Percentiles rank a stretch among this genome's conserved stretches.
Evolutionary conservation across 1,140 invertebrate genomes (phyloP).

Genomic region (Tyrophagus putrescentiae): DNA sequence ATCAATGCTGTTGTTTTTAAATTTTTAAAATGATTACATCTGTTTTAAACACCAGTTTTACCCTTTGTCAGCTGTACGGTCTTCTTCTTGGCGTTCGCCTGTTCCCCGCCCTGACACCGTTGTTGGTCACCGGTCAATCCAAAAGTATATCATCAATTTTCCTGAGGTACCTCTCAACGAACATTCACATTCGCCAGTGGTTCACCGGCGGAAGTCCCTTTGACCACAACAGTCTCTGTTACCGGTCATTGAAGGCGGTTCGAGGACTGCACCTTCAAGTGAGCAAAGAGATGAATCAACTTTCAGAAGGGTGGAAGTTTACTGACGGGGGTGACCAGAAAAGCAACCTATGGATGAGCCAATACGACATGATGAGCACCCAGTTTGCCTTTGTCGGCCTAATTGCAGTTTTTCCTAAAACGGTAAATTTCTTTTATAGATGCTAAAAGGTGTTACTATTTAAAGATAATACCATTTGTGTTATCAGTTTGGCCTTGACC

Average conservation of each 20-base stretch:
- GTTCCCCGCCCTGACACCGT: slow-evolving; percentile 15
- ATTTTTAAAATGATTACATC: too few relatives aligned
- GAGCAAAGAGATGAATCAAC: slow-evolving; percentile 12
- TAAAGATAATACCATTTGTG: too few relatives aligned
- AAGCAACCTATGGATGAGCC: not conserved
- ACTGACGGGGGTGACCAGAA: slow-evolving; percentile 30
- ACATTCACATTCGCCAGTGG: slow-evolving; percentile 21
- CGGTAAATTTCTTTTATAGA: too few relatives aligned
- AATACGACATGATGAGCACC: slow-evolving; percentile 3
- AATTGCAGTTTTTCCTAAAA: slow-evolving; percentile 29
- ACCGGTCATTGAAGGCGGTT: slow-evolving; percentile 15
- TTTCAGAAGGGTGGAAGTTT: not conserved
- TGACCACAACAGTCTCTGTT: slow-evolving; percentile 7
- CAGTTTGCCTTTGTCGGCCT: slow-evolving; percentile 31
- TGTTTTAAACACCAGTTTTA: too few relatives aligned
- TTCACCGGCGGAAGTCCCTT: slow-evolving; percentile 18
- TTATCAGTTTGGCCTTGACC: too few relatives aligned
- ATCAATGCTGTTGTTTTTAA: too few relatives aligned
- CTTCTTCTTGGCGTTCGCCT: too few relatives aligned
- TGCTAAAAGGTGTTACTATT: too few relatives aligned
- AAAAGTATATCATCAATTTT: slow-evolving; percentile 12
- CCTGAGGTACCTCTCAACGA: slow-evolving; percentile 17
- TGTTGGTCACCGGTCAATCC: slow-evolving; percentile 15
- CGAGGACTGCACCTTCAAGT: slow-evolving; percentile 19
- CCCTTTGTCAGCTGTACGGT: too few relatives aligned